These are phyloP conservation scores for Erebia epiphron DNA, from an alignment of 2,888 invertebrate genomes.

Conservation along the genomic window DNA sequence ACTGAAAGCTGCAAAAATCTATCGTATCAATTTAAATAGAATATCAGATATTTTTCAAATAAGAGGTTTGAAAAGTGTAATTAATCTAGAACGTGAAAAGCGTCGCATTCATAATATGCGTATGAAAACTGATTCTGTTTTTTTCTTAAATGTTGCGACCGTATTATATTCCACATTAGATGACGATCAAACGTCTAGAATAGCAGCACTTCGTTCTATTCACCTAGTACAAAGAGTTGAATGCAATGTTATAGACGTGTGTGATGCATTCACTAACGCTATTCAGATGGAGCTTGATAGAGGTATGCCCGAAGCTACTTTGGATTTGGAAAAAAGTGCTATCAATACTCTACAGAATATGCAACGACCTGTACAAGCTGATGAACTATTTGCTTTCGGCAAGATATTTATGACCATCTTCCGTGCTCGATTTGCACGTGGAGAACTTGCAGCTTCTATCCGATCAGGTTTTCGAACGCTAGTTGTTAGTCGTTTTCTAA, in stretches of 20 bases:
- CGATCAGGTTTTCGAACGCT: constrained; percentile 71
- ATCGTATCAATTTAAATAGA: constrained; percentile 60
- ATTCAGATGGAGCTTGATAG: constrained; percentile 72
- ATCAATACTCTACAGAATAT: constrained; percentile 54
- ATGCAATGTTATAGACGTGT: constrained; percentile 66
- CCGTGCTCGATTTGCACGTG: constrained; percentile 64
- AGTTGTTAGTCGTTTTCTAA: constrained; percentile 68
- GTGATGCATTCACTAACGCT: constrained; percentile 73
- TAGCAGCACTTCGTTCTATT: constrained; percentile 60
- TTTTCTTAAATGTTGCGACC: constrained; percentile 68
- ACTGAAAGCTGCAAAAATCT: constrained; percentile 61
- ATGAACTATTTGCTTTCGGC: constrained; percentile 73
- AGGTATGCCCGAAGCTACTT: constrained; percentile 61
- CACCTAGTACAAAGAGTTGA: constrained; percentile 61
- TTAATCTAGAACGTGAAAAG: constrained; percentile 54
- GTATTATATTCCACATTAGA: constrained; percentile 60
- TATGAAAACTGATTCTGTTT: constrained; percentile 63
- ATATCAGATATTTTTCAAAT: constrained; percentile 56
- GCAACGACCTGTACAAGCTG: constrained; percentile 59
- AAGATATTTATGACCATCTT: constrained; percentile 73
- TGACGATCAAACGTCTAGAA: constrained; percentile 59
- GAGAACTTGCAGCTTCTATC: constrained; percentile 56
- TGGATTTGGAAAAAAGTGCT: constrained; percentile 64
- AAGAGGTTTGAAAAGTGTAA: constrained; percentile 46
- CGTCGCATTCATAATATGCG: constrained; percentile 51